Evolutionary conservation across 1,140 invertebrate species (phyloP), one percentile per base, ranked within the genome.

Genomic region (Branchinecta lindahli): DNA sequence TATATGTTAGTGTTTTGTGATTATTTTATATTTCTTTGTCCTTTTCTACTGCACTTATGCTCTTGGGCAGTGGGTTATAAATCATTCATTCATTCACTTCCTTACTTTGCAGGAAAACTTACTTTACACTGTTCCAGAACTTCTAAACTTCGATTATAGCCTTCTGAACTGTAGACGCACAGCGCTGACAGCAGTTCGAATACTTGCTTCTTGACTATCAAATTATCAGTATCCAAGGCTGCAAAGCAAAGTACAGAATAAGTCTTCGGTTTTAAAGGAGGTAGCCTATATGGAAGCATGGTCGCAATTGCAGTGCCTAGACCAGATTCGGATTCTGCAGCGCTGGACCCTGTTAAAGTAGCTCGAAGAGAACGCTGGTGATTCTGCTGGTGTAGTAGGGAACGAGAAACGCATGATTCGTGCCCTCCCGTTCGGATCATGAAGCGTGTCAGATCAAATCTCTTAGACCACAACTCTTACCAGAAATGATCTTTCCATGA

Each of bases 91-190:
- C 20, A 67, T 9, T 67, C 20, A 20, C 9, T 20, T 67, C 44
- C 10, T 21, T 67, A 20, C 44, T 20, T n/a, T 67, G 44, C 44
- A 12, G 2, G 6, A 2, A 18, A 21, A 72, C 75, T 72, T 77
- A 92, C 91, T 87, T 92, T 91, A 78, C 90, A 92, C 79, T 88
- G 87, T 77, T 93, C 88, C 73, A 94, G 83, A 65, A 89, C 89
- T 79, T 94, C 90, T 72, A 93, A 84, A 66, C 89, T 89, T 72
- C 91, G 81, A 69, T 85, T 84, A 76, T 92, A 90, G 70, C 91
- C 91, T 74, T 91, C 90, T 72, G 85, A 83, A 77, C 87, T 92
- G 83, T 94, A 92, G 66, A 92, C 89, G 78, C 91, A 94, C 45
- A 95, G 83, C 0, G 91, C 91, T 52, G 90, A 92, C 69, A 94